phyloP scores from a whole-genome alignment of 2,888 invertebrate species.

The Pandemis corylana region DNA sequence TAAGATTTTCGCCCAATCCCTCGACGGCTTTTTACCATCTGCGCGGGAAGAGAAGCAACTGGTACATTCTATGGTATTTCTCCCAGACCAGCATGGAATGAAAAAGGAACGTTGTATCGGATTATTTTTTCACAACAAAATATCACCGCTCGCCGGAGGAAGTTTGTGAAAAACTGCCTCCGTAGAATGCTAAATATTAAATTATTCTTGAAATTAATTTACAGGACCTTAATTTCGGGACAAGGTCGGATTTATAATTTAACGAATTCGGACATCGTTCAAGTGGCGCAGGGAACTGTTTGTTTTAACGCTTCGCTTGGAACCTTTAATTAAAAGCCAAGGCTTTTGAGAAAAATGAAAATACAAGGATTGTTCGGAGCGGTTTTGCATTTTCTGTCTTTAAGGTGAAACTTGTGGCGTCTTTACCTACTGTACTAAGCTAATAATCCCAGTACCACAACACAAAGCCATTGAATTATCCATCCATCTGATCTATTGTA shows the following conservation, averaged over 20 bases:
- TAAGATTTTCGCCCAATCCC: no score
- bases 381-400: not conserved
- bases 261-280: conserved; percentile 40
- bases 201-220: conserved; percentile 34
- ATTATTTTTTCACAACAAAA: conserved; percentile 2
- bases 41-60: no score
- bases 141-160: not conserved
- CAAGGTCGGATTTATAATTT: conserved; percentile 38
- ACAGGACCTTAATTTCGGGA: conserved; percentile 31
- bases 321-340: conserved; percentile 42
- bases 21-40: no score
- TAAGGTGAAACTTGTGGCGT: no score
- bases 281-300: conserved; percentile 44
- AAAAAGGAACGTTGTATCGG: not conserved
- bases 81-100: no score
- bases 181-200: conserved; percentile 35
- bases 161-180: conserved; percentile 23
- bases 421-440: no score
- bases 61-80: no score
- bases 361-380: not conserved
- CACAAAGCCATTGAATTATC: no score
- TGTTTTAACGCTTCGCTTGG: conserved; percentile 35
- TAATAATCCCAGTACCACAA: no score
- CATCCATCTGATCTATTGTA: no score
- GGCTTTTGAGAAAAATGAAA: conserved; percentile 16